Evolutionary conservation across 1,140 invertebrate species (phyloP).

Genomic region (Euura lappo): DNA sequence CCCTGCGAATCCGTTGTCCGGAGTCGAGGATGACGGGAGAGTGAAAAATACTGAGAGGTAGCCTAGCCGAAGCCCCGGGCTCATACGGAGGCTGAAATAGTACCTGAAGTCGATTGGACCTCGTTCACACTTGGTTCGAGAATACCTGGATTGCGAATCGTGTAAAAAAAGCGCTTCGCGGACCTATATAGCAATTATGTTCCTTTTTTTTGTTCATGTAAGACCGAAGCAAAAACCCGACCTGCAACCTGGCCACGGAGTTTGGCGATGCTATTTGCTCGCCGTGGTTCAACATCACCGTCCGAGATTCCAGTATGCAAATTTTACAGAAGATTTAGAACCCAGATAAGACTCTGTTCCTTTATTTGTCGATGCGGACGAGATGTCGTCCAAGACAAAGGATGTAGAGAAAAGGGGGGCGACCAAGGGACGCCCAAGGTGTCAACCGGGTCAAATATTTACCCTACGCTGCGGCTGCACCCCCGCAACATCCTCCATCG

Average conservation of each 20-base stretch:
- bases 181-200: not conserved
- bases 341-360: not conserved
- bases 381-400: constrained; percentile 3
- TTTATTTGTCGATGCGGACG: constrained; percentile 1
- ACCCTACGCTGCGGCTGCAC: not conserved
- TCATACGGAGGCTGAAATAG: constrained; percentile 3
- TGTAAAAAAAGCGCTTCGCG: too few relatives aligned
- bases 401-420: not conserved
- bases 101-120: not conserved
- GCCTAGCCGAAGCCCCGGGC: not conserved
- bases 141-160: too few relatives aligned
- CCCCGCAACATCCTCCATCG: too few relatives aligned
- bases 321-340: not conserved
- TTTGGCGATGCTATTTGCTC: not conserved
- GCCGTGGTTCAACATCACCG: not conserved
- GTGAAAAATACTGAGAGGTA: not conserved
- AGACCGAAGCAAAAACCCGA: not conserved
- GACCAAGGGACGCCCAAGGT: not conserved
- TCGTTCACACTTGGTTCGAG: too few relatives aligned
- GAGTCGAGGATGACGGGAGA: not conserved
- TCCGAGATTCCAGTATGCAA: not conserved
- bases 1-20: not conserved
- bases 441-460: constrained; percentile 7
- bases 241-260: not conserved
- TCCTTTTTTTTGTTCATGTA: not conserved